These are phyloP conservation scores for Pyrgus malvae DNA, from an alignment of 2,888 invertebrate genomes.

Conservation along the genomic window DNA sequence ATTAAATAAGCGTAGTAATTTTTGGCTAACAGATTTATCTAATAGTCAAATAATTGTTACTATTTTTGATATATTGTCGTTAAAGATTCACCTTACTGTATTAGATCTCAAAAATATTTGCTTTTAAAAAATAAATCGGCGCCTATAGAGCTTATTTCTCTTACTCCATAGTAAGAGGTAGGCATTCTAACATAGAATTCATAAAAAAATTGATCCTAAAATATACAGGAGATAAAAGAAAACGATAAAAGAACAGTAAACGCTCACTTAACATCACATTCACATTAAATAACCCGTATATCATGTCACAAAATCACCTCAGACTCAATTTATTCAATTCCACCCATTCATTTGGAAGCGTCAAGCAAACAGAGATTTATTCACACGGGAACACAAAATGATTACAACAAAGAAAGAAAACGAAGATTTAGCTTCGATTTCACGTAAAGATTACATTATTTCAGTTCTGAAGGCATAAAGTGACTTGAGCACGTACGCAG, in stretches of 20 bases:
- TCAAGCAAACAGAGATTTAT: conserved; percentile 27
- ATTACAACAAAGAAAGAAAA: conserved; percentile 44
- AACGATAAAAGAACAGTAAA: not conserved
- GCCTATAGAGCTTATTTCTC: too few relatives aligned
- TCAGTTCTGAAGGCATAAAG: conserved; percentile 52
- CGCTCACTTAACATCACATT: not conserved
- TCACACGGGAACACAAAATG: conserved; percentile 40
- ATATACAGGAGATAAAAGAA: not conserved
- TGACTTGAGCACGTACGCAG: conserved; percentile 58
- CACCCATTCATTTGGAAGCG: conserved; percentile 16
- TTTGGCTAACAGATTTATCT: too few relatives aligned
- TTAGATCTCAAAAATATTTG: too few relatives aligned
- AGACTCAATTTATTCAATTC: conserved; percentile 13
- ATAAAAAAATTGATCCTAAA: too few relatives aligned
- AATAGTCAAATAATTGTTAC: too few relatives aligned
- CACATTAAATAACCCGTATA: not conserved
- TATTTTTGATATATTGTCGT: too few relatives aligned
- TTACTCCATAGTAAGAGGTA: too few relatives aligned
- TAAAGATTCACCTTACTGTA: too few relatives aligned
- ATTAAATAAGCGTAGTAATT: too few relatives aligned
- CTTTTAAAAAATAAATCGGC: too few relatives aligned
- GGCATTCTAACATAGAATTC: too few relatives aligned
- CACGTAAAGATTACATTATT: conserved; percentile 56
- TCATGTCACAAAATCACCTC: conserved; percentile 8
- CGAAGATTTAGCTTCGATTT: conserved; percentile 49